These are phyloP conservation scores for Cinclus mexicanus DNA, from an alignment of 2,113 vertebrate genomes.

Conservation along the genomic window DNA sequence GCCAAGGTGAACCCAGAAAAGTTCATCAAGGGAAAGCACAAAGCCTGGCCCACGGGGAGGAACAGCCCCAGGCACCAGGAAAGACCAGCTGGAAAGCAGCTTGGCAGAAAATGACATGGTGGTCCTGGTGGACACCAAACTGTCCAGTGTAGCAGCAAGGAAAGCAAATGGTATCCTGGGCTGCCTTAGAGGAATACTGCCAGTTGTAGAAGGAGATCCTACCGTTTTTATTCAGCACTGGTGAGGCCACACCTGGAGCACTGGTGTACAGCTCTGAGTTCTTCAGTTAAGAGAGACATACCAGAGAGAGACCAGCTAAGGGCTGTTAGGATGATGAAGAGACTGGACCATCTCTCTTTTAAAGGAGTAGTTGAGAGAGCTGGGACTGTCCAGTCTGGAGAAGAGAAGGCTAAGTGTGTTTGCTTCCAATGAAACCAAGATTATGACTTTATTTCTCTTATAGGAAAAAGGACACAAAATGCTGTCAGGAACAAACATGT, in stretches of 20 bases:
- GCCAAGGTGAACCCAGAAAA: background rate
- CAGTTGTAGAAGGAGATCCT: background rate
- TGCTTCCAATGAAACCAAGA: background rate
- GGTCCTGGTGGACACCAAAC: background rate
- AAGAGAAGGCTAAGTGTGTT: background rate
- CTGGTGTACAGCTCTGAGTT: background rate
- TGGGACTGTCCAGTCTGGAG: background rate
- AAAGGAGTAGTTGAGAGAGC: background rate
- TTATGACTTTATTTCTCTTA: background rate
- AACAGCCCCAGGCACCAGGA: background rate
- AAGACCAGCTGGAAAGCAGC: background rate
- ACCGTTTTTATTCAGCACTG: accelerated
- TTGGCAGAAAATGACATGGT: background rate
- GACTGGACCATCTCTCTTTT: background rate
- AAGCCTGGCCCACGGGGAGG: background rate
- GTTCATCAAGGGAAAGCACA: background rate
- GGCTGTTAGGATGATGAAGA: background rate
- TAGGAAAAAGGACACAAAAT: background rate
- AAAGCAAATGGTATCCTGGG: background rate
- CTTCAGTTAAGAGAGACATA: background rate
- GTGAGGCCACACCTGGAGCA: background rate
- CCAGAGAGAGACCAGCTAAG: background rate
- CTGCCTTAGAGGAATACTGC: background rate
- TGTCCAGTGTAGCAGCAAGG: background rate
- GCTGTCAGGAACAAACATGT: background rate